Evolutionary conservation across 2,113 vertebrate genomes (phyloP).

Genomic region (Cyprinodon brontotheroides): DNA sequence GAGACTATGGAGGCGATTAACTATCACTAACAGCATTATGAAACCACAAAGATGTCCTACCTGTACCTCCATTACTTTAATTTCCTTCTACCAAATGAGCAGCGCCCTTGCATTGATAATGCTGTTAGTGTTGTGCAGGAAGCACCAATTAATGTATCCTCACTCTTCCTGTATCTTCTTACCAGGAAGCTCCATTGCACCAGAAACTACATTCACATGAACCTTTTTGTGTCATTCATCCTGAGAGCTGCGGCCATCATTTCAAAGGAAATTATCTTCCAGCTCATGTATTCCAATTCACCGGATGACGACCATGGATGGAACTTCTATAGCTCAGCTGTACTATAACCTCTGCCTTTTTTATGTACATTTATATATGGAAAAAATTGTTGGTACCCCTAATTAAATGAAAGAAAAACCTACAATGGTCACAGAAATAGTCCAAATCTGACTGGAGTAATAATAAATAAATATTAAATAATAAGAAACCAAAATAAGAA

Average conservation of each 20-base stretch:
- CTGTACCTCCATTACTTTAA: conserved; percentile 7
- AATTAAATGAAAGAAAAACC: too few relatives aligned
- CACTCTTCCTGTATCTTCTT: conserved; percentile 39
- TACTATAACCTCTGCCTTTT: conserved; percentile 51
- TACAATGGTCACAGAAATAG: too few relatives aligned
- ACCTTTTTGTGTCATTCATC: conserved; percentile 94
- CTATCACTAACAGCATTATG: conserved; percentile 30
- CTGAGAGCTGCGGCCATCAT: conserved; percentile 86
- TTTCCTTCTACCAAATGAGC: background rate
- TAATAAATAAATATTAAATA: too few relatives aligned
- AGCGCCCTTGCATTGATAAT: conserved; percentile 22
- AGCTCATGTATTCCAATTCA: conserved; percentile 79
- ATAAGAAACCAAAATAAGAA: too few relatives aligned
- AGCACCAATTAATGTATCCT: conserved; percentile 23
- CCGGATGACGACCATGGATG: conserved; percentile 85
- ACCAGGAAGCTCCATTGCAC: conserved; percentile 96
- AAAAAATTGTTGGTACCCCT: too few relatives aligned
- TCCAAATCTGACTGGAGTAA: too few relatives aligned
- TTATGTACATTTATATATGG: background rate
- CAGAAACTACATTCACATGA: conserved; percentile 98
- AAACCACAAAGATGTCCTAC: conserved; percentile 3
- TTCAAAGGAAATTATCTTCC: conserved; percentile 83
- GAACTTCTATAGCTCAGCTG: conserved; percentile 84
- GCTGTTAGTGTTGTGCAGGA: conserved; percentile 8
- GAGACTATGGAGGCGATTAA: background rate